phyloP scores from a whole-genome alignment of 64 coral and sea anemone genomes.

The Montipora capricornis region DNA sequence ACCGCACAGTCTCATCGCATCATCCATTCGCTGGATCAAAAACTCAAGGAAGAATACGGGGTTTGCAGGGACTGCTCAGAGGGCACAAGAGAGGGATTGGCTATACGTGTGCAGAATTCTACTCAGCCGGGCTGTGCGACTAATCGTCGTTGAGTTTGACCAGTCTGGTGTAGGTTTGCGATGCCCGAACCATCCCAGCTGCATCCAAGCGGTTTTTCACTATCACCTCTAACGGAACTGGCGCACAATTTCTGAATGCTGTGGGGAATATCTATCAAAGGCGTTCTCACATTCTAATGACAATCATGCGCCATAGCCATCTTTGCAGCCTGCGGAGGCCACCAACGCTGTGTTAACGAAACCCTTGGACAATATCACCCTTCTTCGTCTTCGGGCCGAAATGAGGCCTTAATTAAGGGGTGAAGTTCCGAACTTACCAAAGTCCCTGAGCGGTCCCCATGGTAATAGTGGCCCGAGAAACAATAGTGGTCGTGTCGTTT shows the following conservation, averaged over 20 bases:
- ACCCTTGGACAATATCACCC: too few relatives aligned
- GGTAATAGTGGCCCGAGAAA: constrained; percentile 36
- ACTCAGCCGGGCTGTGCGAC: too few relatives aligned
- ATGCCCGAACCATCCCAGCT: constrained; percentile 23
- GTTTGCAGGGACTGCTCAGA: constrained; percentile 53
- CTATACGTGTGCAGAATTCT: constrained; percentile 29
- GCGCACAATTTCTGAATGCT: too few relatives aligned
- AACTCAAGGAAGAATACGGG: constrained; percentile 4
- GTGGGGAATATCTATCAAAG: too few relatives aligned
- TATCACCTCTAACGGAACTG: too few relatives aligned
- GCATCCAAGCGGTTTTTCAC: too few relatives aligned
- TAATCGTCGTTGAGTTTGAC: constrained; percentile 54
- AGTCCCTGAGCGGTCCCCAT: constrained; percentile 47
- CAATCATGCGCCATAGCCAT: neutral
- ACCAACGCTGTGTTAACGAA: too few relatives aligned
- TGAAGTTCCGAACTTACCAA: neutral
- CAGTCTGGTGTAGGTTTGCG: constrained; percentile 60
- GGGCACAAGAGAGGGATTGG: constrained; percentile 36
- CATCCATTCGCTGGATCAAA: constrained; percentile 19
- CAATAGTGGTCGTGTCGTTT: constrained; percentile 30
- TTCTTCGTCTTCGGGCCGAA: too few relatives aligned
- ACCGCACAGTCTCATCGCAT: constrained; percentile 64
- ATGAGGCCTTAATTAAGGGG: too few relatives aligned
- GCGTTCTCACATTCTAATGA: too few relatives aligned
- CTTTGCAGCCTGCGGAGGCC: too few relatives aligned